Evolutionary conservation across 2,888 invertebrate genomes (phyloP), one percentile per base, ranked within the genome.

Genomic region (Trissoscelio sp.): DNA sequence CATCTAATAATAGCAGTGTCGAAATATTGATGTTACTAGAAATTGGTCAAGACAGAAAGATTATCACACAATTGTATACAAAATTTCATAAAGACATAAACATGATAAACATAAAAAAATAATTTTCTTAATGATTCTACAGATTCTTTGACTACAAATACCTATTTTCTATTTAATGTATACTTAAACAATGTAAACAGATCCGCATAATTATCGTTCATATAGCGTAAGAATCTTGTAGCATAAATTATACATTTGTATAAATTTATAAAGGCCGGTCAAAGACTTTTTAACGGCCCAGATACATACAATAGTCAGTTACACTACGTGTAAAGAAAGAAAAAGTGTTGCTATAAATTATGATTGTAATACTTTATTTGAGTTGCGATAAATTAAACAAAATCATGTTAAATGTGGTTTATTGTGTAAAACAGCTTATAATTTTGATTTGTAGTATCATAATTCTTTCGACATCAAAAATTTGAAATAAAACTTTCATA

Each of bases 371-470:
- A 39, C 78, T 64, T 66, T 34, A 24, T 0, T 7, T 37, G 11
- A 5, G 7, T 7, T 53, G 58, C 74, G 42, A 79, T 73, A 79
- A 79, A 79, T 79, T 79, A 42, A 57, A 53, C 37, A 48, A 53
- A 72, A 73, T 79, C 60, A 60, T 60, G 39, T 6, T 46, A 55
- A 73, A 69, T 67, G 51, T 72, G 67, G 66, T 73, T 58, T 44
- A 62, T 28, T 60, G 79, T 74, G 67, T 62, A 73, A 79, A 74
- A 79, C 57, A 12, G 60, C 67, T 62, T 66, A 75, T 81, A 78
- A 69, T 78, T 62, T 72, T 73, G 72, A 78, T 81, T 78, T 81
- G 77, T 73, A 69, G 77, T 81, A 60, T 44, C 78, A 82, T 79
- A 79, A 66, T 74, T 82, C 74, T 58, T 79, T 11, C 16, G 62